Conservation (phyloP, 2,888 invertebrate species). For the Himalopsyche kuldschensis region DNA sequence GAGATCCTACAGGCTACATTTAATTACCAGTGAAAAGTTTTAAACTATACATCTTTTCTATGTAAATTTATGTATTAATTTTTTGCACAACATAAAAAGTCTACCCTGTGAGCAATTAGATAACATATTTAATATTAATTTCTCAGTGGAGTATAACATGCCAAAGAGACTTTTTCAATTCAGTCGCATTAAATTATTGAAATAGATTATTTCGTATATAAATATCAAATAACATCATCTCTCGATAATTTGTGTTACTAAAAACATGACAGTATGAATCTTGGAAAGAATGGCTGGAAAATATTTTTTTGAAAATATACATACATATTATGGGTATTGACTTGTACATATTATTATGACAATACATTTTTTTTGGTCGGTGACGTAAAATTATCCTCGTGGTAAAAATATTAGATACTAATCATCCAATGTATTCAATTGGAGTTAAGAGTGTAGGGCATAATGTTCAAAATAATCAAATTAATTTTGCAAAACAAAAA, state of each 20-base stretch:
- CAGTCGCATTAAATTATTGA: too few relatives aligned
- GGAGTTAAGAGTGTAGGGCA: background rate
- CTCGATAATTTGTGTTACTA: background rate
- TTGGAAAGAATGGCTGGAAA: background rate
- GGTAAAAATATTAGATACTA: background rate
- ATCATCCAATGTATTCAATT: background rate
- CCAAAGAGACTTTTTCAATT: background rate
- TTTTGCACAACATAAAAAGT: too few relatives aligned
- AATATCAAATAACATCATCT: too few relatives aligned
- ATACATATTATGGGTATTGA: background rate
- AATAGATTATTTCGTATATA: too few relatives aligned
- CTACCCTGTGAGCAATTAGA: too few relatives aligned
- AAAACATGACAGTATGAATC: background rate
- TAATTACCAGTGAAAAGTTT: too few relatives aligned
- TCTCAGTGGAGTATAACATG: background rate
- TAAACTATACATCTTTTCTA: too few relatives aligned
- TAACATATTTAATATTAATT: too few relatives aligned
- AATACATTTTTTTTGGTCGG: background rate
- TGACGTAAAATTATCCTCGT: background rate
- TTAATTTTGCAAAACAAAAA: background rate
- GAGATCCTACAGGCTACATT: too few relatives aligned
- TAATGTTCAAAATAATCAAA: background rate
- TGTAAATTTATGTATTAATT: too few relatives aligned
- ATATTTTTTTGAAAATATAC: background rate
- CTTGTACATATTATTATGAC: background rate